Evolutionary conservation across 2,113 vertebrate genomes (phyloP).

Genomic region (Ceyx cyanopectus): DNA sequence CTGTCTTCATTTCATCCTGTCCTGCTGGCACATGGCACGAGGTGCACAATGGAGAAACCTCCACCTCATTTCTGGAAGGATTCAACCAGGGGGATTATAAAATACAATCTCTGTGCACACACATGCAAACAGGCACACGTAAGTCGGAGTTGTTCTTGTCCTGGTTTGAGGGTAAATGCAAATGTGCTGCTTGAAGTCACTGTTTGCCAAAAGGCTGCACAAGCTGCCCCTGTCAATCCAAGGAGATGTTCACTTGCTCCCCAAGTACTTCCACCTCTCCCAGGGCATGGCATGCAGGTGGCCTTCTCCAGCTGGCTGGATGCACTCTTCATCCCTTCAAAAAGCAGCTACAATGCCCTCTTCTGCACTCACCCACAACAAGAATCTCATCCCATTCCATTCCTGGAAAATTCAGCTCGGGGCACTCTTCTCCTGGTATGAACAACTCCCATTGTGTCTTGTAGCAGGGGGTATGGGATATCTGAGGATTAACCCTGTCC

Average conservation of each 20-base stretch:
- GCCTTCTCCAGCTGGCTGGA: slow-evolving; percentile 55
- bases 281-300: neutral
- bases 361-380: slow-evolving; percentile 15
- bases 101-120: fast-evolving
- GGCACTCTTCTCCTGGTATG: neutral
- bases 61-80: slow-evolving; percentile 21
- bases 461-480: neutral
- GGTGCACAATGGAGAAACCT: slow-evolving; percentile 1
- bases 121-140: neutral
- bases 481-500: slow-evolving; percentile 18
- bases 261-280: neutral
- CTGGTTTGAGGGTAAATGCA: slow-evolving; percentile 1
- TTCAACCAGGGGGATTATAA: neutral
- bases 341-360: slow-evolving; percentile 42
- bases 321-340: slow-evolving; percentile 36
- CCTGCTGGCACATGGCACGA: slow-evolving; percentile 34
- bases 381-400: neutral
- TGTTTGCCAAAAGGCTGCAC: neutral
- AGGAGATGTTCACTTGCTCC: neutral
- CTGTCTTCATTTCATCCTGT: slow-evolving; percentile 47
- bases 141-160: neutral
- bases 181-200: neutral
- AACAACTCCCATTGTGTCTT: slow-evolving; percentile 13
- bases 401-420: slow-evolving; percentile 28
- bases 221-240: slow-evolving; percentile 29